Evolutionary conservation across 2,797 vertebrate species (phyloP).

Genomic region (Spea hammondii): DNA sequence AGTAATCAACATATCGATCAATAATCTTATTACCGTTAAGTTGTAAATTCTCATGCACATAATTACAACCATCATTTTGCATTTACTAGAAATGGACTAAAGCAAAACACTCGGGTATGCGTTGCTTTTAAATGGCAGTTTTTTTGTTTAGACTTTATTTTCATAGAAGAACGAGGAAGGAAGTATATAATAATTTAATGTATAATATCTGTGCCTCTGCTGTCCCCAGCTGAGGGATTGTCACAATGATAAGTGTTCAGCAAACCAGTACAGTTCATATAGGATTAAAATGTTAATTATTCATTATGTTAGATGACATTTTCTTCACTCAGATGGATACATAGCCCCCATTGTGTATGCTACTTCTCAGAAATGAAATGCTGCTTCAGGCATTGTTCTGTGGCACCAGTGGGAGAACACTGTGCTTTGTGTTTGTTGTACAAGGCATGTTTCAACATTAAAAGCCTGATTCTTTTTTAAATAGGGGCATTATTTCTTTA

Average conservation of each 20-base stretch:
- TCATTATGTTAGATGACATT: slow-evolving; percentile 1
- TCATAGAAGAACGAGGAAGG: too few relatives aligned
- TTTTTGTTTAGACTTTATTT: too few relatives aligned
- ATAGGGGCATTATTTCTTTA: background rate
- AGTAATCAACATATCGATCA: too few relatives aligned
- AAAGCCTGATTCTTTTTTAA: slow-evolving; percentile 2
- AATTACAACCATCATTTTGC: too few relatives aligned
- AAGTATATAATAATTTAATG: too few relatives aligned
- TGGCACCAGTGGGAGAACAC: slow-evolving; percentile 11
- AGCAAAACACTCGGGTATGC: too few relatives aligned
- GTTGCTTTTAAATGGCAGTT: too few relatives aligned
- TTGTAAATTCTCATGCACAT: too few relatives aligned
- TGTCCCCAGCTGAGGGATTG: too few relatives aligned
- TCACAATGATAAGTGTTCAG: background rate
- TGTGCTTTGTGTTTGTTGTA: slow-evolving; percentile 4
- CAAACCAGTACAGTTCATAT: background rate
- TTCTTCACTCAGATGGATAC: background rate
- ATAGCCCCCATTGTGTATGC: slow-evolving; percentile 31
- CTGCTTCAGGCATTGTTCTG: slow-evolving; percentile 19
- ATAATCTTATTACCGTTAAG: too few relatives aligned
- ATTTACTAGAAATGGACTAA: too few relatives aligned
- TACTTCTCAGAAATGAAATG: slow-evolving; percentile 15
- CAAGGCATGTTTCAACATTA: slow-evolving; percentile 5
- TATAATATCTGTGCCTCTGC: too few relatives aligned
- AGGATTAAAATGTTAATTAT: background rate